phyloP scores from a whole-genome alignment of 2,797 vertebrate genomes.

The Sebastes flavidus region DNA sequence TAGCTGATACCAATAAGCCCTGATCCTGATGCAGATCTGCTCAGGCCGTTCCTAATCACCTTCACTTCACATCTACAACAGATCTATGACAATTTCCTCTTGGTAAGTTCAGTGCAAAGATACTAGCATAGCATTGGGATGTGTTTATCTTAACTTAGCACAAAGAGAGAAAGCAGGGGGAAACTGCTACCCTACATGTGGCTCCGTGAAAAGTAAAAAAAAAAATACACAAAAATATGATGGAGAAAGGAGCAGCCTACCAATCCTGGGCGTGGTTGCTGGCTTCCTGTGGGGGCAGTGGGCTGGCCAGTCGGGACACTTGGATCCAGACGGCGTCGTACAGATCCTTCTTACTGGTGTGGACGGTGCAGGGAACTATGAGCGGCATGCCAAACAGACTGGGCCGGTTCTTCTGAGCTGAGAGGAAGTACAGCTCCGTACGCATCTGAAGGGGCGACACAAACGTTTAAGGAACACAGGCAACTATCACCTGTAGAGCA shows the following conservation, averaged over 20 bases:
- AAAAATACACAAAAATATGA: not conserved
- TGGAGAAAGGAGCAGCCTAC: conserved; percentile 66
- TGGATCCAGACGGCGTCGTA: conserved; percentile 98
- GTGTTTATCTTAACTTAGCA: not conserved
- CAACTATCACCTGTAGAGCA: not conserved
- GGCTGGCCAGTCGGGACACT: conserved; percentile 96
- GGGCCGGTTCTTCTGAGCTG: conserved; percentile 97
- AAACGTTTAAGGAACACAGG: not conserved
- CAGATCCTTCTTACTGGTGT: conserved; percentile 93
- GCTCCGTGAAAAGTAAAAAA: not conserved
- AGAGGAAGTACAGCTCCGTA: conserved; percentile 96
- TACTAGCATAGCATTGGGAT: not conserved
- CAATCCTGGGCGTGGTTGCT: conserved; percentile 99
- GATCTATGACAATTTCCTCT: not conserved
- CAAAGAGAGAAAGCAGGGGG: not conserved
- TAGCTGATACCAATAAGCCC: not conserved
- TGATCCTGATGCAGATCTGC: not conserved
- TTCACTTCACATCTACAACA: not conserved
- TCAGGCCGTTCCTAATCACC: not conserved
- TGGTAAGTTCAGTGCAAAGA: not conserved
- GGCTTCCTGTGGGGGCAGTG: conserved; percentile 96
- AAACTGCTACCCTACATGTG: too few species aligned
- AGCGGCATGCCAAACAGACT: conserved; percentile 98
- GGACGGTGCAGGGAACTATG: conserved; percentile 96
- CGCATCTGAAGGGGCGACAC: conserved; percentile 86